Conservation (phyloP, 2,797 vertebrate species). For the Phoebastria nigripes region DNA sequence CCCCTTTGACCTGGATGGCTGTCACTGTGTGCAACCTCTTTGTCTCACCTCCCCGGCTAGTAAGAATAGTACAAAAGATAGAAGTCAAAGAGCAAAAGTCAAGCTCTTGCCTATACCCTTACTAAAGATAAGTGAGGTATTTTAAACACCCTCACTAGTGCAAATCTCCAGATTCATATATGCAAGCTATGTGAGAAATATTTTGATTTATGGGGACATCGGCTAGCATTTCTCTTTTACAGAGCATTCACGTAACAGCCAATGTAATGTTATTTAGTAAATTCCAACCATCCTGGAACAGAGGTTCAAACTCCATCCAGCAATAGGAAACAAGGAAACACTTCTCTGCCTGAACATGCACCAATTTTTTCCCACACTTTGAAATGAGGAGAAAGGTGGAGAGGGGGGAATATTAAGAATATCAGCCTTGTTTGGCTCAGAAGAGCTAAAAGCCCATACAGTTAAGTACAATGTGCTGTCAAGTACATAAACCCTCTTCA, state of each 20-base stretch:
- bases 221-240: not conserved
- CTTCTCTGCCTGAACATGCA: fast-evolving
- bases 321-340: not conserved
- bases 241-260: no score
- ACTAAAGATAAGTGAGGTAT: fast-evolving
- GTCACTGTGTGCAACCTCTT: fast-evolving
- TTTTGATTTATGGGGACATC: fast-evolving
- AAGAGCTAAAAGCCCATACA: not conserved
- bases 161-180: fast-evolving
- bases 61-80: not conserved
- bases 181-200: fast-evolving
- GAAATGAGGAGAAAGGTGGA: fast-evolving
- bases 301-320: not conserved
- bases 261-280: not conserved
- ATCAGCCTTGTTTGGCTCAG: not conserved
- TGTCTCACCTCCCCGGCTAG: not conserved
- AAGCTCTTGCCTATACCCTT: not conserved
- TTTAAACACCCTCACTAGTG: not conserved
- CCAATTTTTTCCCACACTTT: not conserved
- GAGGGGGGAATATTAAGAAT: fast-evolving
- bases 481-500: not conserved
- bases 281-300: fast-evolving
- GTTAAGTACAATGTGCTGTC: not conserved
- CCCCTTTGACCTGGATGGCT: not conserved
- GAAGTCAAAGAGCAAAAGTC: not conserved